A percentile compares a stretch with the other conserved stretches of the same genome.
These are phyloP conservation scores for Clytia hemisphaerica DNA, from an alignment of 30 jellyfish, hydroid and myxozoan species.

Conservation along the genomic window DNA sequence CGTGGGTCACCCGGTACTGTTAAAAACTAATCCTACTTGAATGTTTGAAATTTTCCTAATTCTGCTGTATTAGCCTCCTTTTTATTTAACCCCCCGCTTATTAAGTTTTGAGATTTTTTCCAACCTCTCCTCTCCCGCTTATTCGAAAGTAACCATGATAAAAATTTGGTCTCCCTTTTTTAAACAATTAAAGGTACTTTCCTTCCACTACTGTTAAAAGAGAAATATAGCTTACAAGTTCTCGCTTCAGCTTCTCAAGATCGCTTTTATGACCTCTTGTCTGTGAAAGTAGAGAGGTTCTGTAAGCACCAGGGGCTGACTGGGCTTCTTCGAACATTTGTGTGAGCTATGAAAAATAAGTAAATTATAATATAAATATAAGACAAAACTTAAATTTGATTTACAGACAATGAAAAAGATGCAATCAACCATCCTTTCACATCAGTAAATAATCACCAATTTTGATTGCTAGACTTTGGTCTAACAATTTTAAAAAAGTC, in stretches of 20 bases:
- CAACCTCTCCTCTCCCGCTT: no score
- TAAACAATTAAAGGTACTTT: no score
- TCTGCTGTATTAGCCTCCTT: no score
- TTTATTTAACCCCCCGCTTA: no score
- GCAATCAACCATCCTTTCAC: neutral
- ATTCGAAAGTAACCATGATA: no score
- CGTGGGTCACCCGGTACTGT: no score
- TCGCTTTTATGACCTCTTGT: constrained; percentile 70
- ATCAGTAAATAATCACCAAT: neutral
- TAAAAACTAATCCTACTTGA: no score
- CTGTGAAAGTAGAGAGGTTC: constrained; percentile 65
- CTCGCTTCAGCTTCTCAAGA: constrained; percentile 63
- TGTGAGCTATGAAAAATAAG: constrained; percentile 35
- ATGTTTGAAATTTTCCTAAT: no score
- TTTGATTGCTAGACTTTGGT: no score
- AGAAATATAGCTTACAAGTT: constrained; percentile 45
- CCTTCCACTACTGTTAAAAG: neutral
- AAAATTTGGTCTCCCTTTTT: no score
- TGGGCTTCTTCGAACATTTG: constrained; percentile 85
- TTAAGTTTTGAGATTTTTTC: no score
- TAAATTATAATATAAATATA: neutral
- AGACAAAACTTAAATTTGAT: neutral
- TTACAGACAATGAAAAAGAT: neutral
- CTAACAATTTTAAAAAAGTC: no score
- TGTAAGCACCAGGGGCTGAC: constrained; percentile 83